Evolutionary conservation across 2,113 vertebrate species (phyloP).

Genomic region (Drymodes brunneopygia): DNA sequence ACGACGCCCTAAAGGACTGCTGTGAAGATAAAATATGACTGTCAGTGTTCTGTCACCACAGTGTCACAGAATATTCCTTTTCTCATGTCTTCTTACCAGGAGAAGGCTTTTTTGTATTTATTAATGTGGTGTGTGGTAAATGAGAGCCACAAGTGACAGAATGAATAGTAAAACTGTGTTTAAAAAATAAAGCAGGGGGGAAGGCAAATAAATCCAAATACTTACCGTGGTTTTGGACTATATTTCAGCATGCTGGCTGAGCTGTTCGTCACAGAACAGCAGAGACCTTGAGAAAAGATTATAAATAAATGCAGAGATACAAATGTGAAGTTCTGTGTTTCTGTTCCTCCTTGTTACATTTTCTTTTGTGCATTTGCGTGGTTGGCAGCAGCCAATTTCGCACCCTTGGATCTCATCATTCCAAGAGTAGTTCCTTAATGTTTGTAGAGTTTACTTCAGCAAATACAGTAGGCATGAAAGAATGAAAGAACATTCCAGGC

Average conservation of each 20-base stretch:
- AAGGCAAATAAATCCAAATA: neutral
- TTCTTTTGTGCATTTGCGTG: neutral
- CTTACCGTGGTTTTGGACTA: neutral
- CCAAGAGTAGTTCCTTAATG: neutral
- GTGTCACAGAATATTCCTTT: neutral
- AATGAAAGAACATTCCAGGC: neutral
- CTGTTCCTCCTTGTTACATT: neutral
- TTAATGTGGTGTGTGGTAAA: neutral
- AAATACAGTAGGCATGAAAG: no score
- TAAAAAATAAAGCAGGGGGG: fast-evolving
- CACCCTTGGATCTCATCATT: neutral
- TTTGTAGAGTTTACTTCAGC: neutral
- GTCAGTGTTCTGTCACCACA: neutral
- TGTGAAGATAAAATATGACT: neutral
- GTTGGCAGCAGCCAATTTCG: neutral
- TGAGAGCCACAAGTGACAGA: neutral
- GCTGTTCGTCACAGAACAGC: neutral
- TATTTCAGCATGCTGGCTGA: neutral
- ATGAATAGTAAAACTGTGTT: neutral
- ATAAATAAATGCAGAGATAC: neutral
- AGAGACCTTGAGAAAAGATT: neutral
- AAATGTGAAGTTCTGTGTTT: neutral
- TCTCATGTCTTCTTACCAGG: neutral
- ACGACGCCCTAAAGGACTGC: fast-evolving
- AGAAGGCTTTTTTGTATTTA: neutral